phyloP scores from a whole-genome alignment of 2,113 vertebrate species.

The Neolamprologus modestus region DNA sequence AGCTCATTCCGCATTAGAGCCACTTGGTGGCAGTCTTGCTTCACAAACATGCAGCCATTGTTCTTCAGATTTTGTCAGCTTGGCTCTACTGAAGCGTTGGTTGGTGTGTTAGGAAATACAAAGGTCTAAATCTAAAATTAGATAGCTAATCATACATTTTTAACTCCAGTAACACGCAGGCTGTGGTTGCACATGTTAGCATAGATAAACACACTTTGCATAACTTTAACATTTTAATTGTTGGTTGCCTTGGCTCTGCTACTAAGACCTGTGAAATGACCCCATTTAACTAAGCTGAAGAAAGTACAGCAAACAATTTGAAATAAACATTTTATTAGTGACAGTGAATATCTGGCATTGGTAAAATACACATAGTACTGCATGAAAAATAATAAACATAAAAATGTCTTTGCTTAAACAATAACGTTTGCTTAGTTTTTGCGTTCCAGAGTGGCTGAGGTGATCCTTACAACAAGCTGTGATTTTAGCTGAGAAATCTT shows the following conservation, averaged over 20 bases:
- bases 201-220: neutral
- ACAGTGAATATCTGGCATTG: slow-evolving; percentile 57
- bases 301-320: neutral
- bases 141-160: neutral
- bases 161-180: neutral
- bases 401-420: neutral
- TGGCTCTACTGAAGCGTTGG: neutral
- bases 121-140: neutral
- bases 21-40: slow-evolving; percentile 58
- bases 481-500: neutral
- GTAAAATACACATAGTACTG: slow-evolving; percentile 45
- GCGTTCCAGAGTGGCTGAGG: neutral
- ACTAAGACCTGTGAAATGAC: neutral
- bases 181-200: neutral
- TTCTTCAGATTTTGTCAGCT: neutral
- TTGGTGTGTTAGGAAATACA: neutral
- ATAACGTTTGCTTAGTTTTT: slow-evolving; percentile 7
- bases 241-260: neutral
- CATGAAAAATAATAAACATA: slow-evolving; percentile 29
- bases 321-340: slow-evolving; percentile 71
- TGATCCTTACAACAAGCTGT: slow-evolving; percentile 21
- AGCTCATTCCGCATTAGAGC: neutral
- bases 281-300: neutral
- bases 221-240: neutral
- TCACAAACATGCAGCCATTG: neutral